Conservation (phyloP, 2,113 vertebrate genomes). For the Neomonachus schauinslandi region DNA sequence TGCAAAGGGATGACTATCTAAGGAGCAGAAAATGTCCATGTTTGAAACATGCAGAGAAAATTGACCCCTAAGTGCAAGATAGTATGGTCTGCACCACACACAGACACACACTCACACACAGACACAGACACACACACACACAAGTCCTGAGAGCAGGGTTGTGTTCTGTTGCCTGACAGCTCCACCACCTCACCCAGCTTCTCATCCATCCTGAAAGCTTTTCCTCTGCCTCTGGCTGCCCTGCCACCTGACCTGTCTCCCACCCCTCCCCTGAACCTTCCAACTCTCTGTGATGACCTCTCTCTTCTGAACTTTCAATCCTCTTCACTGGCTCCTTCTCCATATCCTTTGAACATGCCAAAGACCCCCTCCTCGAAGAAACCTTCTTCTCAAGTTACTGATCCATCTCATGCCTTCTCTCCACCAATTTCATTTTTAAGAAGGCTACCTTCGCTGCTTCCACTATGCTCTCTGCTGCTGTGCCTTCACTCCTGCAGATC, state of each 20-base stretch:
- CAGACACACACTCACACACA: no score
- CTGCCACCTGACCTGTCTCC: neutral
- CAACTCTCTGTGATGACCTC: neutral
- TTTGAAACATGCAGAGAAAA: neutral
- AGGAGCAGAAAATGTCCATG: neutral
- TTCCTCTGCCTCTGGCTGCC: neutral
- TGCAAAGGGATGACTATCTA: neutral
- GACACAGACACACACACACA: no score
- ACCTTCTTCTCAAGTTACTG: neutral
- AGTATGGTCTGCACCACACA: neutral
- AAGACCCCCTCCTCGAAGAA: neutral
- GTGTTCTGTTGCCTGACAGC: neutral
- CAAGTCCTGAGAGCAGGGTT: neutral
- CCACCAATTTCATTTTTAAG: neutral
- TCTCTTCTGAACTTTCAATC: neutral
- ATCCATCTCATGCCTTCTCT: neutral
- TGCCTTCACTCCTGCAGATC: fast-evolving
- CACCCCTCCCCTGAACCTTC: neutral
- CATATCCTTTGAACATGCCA: neutral
- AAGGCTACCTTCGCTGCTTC: neutral
- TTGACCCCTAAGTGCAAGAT: neutral
- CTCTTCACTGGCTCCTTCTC: neutral
- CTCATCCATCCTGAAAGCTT: neutral
- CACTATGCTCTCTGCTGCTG: neutral
- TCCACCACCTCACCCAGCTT: neutral